Evolutionary conservation across 2,113 vertebrate species (phyloP).

Genomic region (Tyrannus savana): DNA sequence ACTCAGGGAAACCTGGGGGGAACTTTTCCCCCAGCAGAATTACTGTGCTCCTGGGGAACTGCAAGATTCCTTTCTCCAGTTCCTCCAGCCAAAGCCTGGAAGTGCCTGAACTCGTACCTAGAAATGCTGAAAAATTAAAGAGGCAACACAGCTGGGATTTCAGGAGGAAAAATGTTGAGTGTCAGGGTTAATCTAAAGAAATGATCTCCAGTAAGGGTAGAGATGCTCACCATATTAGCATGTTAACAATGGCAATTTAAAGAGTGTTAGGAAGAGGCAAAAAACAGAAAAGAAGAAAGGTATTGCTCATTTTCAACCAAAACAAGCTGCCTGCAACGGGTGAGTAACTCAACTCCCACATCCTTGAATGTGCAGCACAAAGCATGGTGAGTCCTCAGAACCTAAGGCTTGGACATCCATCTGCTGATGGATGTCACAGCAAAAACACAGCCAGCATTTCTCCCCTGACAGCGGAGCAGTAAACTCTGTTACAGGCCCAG

Average conservation of each 20-base stretch:
- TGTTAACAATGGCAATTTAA: not conserved
- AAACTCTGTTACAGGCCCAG: not conserved
- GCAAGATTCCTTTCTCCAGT: not conserved
- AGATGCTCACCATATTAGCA: not conserved
- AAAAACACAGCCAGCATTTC: not conserved
- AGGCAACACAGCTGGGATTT: not conserved
- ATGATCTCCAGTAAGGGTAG: not conserved
- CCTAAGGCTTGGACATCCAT: constrained; percentile 1
- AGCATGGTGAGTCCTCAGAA: not conserved
- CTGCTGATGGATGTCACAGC: not conserved
- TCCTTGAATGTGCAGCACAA: not conserved
- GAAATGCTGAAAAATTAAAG: not conserved
- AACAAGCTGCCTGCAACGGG: not conserved
- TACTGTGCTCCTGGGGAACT: not conserved
- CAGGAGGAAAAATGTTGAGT: not conserved
- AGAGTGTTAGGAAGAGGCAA: not conserved
- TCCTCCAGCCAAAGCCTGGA: not conserved
- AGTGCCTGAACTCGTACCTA: not conserved
- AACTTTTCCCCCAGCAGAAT: not conserved
- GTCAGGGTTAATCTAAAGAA: not conserved
- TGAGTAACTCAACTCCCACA: constrained; percentile 34
- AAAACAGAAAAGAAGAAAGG: not conserved
- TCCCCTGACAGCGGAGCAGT: not conserved
- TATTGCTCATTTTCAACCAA: constrained; percentile 16
- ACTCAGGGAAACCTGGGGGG: not conserved